Percentiles rank a stretch among this genome's conserved stretches.
Evolutionary conservation across 2,888 invertebrate genomes (phyloP).

Genomic region (Drosophila pseudotakahashii): DNA sequence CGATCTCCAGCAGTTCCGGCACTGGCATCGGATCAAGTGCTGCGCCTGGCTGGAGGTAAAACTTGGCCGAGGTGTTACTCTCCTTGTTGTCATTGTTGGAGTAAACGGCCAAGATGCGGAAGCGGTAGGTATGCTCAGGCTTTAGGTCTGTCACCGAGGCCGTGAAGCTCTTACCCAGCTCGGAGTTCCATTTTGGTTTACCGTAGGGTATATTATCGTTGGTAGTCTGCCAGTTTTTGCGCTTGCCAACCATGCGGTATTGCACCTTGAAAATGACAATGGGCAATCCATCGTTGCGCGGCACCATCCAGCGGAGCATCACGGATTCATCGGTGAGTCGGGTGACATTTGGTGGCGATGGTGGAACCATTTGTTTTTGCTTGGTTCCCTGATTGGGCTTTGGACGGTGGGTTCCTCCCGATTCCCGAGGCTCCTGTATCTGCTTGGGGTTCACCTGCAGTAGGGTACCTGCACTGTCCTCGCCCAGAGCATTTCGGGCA

Average conservation of each 20-base stretch:
- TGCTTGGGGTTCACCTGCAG: conserved; percentile 91
- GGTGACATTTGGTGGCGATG: conserved; percentile 93
- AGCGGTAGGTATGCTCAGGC: conserved; percentile 85
- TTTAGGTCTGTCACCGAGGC: conserved; percentile 81
- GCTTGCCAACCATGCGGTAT: conserved; percentile 85
- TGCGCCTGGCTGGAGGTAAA: conserved; percentile 84
- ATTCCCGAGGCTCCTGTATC: conserved; percentile 85
- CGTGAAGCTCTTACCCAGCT: conserved; percentile 79
- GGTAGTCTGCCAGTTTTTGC: conserved; percentile 90
- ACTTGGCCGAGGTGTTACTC: conserved; percentile 88
- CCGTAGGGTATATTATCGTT: conserved; percentile 90
- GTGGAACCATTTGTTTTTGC: conserved; percentile 90
- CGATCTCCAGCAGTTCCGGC: conserved; percentile 88
- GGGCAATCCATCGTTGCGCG: conserved; percentile 91
- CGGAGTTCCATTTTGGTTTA: conserved; percentile 73
- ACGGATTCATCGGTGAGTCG: conserved; percentile 95
- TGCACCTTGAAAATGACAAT: conserved; percentile 96
- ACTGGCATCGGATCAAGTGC: conserved; percentile 86
- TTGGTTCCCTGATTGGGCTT: conserved; percentile 50
- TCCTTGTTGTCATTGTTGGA: conserved; percentile 95
- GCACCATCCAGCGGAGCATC: conserved; percentile 94
- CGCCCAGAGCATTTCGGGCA: conserved; percentile 90
- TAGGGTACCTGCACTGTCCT: conserved; percentile 86
- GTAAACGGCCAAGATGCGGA: conserved; percentile 97
- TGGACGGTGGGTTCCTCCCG: conserved; percentile 9